Evolutionary conservation across 2,797 vertebrate species (phyloP), one percentile per base, ranked within the genome.

Genomic region (Halcyon smyrnensis): DNA sequence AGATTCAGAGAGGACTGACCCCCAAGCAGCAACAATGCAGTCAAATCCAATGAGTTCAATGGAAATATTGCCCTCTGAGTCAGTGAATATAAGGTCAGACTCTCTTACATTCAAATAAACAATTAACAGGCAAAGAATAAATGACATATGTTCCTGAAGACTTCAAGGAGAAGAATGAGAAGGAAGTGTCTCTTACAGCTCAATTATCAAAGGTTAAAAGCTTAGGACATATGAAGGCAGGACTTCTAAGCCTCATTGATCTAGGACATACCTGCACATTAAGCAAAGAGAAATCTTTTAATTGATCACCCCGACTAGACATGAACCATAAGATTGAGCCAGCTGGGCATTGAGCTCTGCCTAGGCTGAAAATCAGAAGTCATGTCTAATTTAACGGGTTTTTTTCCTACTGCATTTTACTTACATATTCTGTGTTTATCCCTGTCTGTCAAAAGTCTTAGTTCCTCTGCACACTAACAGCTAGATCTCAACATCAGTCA

Each of bases 261-360:
- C 68, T 74, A 77, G 37, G 50, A 64, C 41, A 57, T 80, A 77
- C 39, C 76, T 89, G 56, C 48, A 75, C 45, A 39, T 88, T 87
- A 87, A 89, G 41, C 74, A 87, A 89, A 80, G 11, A 96, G 70
- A 88, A 93, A 91, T 71, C 70, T 92, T 87, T 93, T 77, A 79
- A 82, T 17, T 95, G 53, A 56, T 68, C 45, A 59, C 73, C 25
- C 25, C 0, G 0, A 84, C 81, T 63, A 84, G 43, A 74, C 30
- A 25, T n/a, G 37, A 93, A 90, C 15, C 1, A 1, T 43, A 73
- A 8, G 34, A 43, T 23, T 84, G 54, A 95, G 62, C 50, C 70
- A 93, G 41, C 19, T 84, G 51, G 41, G 11, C 77, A 76, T 3
- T 79, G 15, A 78, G 20, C 20, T 80, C 15, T 64, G 30, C 45